Evolutionary conservation across 2,797 vertebrate species (phyloP).

Genomic region (Alectoris magna): DNA sequence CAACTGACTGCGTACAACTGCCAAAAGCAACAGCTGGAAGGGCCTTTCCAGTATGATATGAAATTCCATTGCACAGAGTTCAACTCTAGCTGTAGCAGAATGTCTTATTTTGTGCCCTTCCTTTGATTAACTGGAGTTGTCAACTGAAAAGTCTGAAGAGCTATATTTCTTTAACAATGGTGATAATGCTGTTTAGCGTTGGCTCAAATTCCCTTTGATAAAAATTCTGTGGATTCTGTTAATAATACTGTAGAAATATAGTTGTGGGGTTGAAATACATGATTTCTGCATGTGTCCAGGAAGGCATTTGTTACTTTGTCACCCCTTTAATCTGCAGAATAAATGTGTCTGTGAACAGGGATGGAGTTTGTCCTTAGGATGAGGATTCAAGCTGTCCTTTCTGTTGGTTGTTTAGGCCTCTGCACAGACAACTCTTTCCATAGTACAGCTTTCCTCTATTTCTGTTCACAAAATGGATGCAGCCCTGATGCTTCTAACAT

Average conservation of each 20-base stretch:
- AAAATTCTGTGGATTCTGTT: background rate
- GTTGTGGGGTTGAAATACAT: background rate
- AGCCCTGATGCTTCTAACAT: slow-evolving; percentile 28
- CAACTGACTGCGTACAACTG: background rate
- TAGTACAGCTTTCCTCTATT: slow-evolving; percentile 55
- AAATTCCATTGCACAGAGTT: background rate
- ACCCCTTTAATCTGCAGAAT: background rate
- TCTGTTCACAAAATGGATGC: slow-evolving; percentile 62
- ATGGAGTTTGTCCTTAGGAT: slow-evolving; percentile 6
- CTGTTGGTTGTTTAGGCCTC: slow-evolving; percentile 60
- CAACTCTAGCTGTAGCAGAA: background rate
- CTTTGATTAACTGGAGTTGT: background rate
- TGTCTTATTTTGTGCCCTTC: background rate
- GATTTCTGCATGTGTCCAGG: background rate
- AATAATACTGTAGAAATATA: background rate
- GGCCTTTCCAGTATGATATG: background rate
- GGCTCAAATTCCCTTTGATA: background rate
- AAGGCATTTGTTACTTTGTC: background rate
- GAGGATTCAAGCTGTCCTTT: slow-evolving; percentile 56
- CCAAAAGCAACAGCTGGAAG: background rate
- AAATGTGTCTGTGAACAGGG: slow-evolving; percentile 20
- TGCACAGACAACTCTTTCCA: slow-evolving; percentile 57
- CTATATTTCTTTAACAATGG: background rate
- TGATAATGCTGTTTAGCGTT: background rate
- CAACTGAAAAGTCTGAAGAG: background rate